Base-by-base conservation (phyloP, 2,113 vertebrate genomes). In the Vombatus ursinus region DNA sequence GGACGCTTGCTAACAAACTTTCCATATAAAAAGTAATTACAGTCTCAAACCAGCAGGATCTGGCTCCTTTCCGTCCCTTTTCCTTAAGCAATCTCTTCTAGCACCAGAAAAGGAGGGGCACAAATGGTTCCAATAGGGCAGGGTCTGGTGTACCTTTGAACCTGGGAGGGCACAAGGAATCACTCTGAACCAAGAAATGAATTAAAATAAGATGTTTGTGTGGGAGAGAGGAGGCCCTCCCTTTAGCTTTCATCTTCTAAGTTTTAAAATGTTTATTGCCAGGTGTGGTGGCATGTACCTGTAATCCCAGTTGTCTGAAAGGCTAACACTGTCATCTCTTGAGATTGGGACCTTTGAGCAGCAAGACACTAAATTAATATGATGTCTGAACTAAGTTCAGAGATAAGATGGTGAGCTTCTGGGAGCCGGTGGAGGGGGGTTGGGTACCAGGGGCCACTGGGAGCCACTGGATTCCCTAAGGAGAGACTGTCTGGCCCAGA, bases 121-220 rank as follows among this genome's bases (percentile, higher is more conserved):
- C 28, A 37, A 47, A 52, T 44, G 12, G 8, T 77, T n/a, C 68
- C 68, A 84, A 84, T 44, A 84, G 44, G 68, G n/a, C 37, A 31
- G 57, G 11, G 11, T 31, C 57, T 28, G 92, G n/a, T 51, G 25
- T 94, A 92, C 91, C 31, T 96, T 90, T 93, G n/a, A 92, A 84
- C 53, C 25, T 44, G 28, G 37, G 28, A 37, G 57, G 22, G 54
- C 61, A 92, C 77, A 52, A 25, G 92, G 52, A 61, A 25, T 91
- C 49, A 50, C 50, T 50, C 7, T 25, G 53, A 47, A 54, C 9
- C 50, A 44, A n/a, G 19, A 84, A 96, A 68, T 10, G 26, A 77
- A 52, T n/a, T 50, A 24, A 89, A 57, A 52, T 0, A 4, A 95
- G 57, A 37, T 89, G 5, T 28, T n/a, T 24, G 12, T 14, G 10